phyloP scores from a whole-genome alignment of 2,113 vertebrate species.

The Leucopsar rothschildi region DNA sequence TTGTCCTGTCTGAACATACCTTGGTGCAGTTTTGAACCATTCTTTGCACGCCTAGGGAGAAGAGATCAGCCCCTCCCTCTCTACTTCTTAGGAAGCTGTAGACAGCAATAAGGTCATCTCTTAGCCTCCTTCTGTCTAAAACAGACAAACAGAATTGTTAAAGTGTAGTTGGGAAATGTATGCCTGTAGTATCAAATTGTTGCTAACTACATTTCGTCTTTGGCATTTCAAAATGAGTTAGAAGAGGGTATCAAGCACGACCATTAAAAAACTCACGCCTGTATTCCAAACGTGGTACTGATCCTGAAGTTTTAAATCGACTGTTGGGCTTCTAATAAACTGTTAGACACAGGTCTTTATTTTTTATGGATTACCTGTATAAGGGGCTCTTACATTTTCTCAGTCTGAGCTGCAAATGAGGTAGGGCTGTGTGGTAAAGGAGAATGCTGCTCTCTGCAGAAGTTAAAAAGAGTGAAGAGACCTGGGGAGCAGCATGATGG shows the following conservation, averaged over 20 bases:
- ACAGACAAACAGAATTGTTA: not conserved
- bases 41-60: fast-evolving
- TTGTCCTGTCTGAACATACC: not conserved
- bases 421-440: not conserved
- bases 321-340: not conserved
- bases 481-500: not conserved
- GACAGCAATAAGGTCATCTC: not conserved
- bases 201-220: not conserved
- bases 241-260: not conserved
- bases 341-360: not conserved
- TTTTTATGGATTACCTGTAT: too few species aligned
- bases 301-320: not conserved
- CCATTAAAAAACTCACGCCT: not conserved
- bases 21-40: not conserved
- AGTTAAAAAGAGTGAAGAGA: not conserved
- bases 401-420: not conserved
- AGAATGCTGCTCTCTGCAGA: not conserved
- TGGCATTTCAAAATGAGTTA: not conserved
- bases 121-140: not conserved
- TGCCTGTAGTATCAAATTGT: not conserved
- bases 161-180: not conserved
- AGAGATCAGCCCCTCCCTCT: not conserved
- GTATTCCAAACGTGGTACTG: not conserved
- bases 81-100: not conserved
- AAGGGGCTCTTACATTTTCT: not conserved